These are phyloP conservation scores for Garra rufa DNA, from an alignment of 2,113 vertebrate genomes.

Conservation along the genomic window DNA sequence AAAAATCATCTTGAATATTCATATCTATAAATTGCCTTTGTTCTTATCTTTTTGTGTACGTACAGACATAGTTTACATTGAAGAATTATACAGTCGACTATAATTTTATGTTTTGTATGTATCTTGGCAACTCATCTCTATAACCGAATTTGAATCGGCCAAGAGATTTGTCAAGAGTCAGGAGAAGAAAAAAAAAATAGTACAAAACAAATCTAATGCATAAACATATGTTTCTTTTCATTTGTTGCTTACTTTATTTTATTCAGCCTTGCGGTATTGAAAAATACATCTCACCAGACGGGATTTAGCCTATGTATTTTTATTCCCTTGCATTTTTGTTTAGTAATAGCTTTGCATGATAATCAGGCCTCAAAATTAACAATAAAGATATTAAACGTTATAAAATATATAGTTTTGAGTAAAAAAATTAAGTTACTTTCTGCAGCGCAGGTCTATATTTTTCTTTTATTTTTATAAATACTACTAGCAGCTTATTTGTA, in stretches of 20 bases:
- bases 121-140: constrained; percentile 1
- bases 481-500: neutral
- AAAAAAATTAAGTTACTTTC: too few species aligned
- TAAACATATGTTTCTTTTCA: neutral
- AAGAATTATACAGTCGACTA: neutral
- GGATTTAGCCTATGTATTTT: neutral
- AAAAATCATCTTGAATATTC: neutral
- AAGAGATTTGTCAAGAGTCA: neutral
- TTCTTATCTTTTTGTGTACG: neutral
- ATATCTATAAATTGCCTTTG: neutral
- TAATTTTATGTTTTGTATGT: constrained; percentile 11
- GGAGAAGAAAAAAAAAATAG: neutral
- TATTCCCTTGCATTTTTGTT: neutral
- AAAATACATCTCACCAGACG: neutral
- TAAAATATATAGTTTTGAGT: neutral
- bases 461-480: neutral
- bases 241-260: neutral
- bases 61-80: neutral
- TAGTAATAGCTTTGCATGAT: neutral
- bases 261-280: neutral
- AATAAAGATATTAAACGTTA: neutral
- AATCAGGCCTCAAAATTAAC: neutral
- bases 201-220: neutral
- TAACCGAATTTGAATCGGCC: constrained; percentile 1
- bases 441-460: neutral